phyloP scores from a whole-genome alignment of 2,797 vertebrate genomes.

The Taenioides sp. region DNA sequence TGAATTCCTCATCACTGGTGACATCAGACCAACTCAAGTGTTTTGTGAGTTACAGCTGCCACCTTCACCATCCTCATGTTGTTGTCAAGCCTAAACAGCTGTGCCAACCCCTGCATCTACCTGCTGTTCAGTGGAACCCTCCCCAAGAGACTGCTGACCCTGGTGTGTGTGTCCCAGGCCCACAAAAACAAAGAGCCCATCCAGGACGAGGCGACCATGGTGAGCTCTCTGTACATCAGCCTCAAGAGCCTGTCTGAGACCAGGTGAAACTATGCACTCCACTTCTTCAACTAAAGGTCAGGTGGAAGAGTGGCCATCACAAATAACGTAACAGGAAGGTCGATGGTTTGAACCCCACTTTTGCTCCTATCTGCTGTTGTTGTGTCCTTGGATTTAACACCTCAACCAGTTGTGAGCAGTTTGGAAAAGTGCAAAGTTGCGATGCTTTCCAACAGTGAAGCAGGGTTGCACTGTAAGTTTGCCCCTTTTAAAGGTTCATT shows the following conservation, averaged over 20 bases:
- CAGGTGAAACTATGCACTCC: conserved; percentile 38
- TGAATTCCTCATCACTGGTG: no score
- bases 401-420: no score
- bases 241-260: conserved; percentile 66
- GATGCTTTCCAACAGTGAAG: no score
- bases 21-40: background rate
- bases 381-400: no score
- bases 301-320: background rate
- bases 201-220: conserved; percentile 68
- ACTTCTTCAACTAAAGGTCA: background rate
- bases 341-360: no score
- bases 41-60: conserved; percentile 56
- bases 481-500: no score
- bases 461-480: no score
- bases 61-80: conserved; percentile 80
- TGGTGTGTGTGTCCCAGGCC: conserved; percentile 42
- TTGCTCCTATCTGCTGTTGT: no score
- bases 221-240: conserved; percentile 74
- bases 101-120: conserved; percentile 80
- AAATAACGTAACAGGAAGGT: no score
- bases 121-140: conserved; percentile 71
- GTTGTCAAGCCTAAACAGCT: conserved; percentile 79
- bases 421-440: no score
- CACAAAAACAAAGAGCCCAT: conserved; percentile 54
- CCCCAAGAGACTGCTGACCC: conserved; percentile 43